Evolutionary conservation across 2,888 invertebrate genomes (phyloP).

Genomic region (Rotaria magnacalcarata): DNA sequence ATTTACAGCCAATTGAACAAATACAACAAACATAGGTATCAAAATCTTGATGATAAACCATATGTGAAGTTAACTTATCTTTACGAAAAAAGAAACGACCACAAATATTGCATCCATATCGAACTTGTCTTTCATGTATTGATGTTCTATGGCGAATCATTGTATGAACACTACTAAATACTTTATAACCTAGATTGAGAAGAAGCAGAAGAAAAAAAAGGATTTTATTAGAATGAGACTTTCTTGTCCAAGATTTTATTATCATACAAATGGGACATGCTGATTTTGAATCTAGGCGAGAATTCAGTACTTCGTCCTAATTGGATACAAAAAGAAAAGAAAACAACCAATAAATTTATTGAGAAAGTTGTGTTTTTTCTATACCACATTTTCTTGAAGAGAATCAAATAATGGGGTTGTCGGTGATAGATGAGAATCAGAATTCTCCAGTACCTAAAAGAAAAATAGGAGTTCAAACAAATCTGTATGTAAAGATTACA

Average conservation of each 20-base stretch:
- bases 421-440: not conserved
- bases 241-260: not conserved
- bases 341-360: not conserved
- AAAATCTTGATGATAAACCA: slow-evolving; percentile 34
- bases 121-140: slow-evolving; percentile 33
- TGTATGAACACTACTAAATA: slow-evolving; percentile 37
- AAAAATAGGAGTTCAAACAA: not conserved
- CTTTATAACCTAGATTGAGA: not conserved
- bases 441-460: not conserved
- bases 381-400: not conserved
- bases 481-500: no score
- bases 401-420: not conserved
- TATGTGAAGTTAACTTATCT: slow-evolving; percentile 33
- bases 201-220: not conserved
- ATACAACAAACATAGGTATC: slow-evolving; percentile 30
- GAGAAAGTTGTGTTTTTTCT: not conserved
- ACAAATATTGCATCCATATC: slow-evolving; percentile 32
- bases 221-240: no score
- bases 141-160: slow-evolving; percentile 32
- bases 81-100: slow-evolving; percentile 25
- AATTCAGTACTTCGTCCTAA: not conserved
- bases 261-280: slow-evolving; percentile 31
- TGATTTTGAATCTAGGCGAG: not conserved
- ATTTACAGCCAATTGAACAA: slow-evolving; percentile 29
- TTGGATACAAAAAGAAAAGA: not conserved